A percentile compares a stretch with the other conserved stretches of the same genome.
phyloP scores from a whole-genome alignment of 1,140 invertebrate species.

The Pararge aegeria region DNA sequence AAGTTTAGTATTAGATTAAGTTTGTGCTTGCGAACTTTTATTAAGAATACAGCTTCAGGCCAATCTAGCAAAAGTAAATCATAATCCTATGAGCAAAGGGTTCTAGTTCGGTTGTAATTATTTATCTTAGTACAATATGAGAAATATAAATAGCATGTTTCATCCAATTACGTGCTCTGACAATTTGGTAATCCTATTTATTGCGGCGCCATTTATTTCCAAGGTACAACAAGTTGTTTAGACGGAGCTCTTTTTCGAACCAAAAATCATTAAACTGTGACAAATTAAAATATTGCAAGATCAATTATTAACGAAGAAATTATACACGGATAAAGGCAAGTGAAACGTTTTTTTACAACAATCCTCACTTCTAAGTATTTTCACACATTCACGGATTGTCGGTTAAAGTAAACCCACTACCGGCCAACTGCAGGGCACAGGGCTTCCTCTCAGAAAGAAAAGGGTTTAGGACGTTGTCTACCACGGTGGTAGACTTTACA shows the following conservation, averaged over 20 bases:
- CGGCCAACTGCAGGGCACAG: no score
- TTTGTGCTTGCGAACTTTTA: neutral
- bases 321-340: no score
- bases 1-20: constrained; percentile 4
- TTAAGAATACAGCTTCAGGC: neutral
- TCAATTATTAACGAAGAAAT: neutral
- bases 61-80: neutral
- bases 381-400: no score
- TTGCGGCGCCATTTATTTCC: neutral
- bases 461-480: no score
- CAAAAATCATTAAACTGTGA: no score
- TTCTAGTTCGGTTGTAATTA: neutral
- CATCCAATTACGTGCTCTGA: neutral
- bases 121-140: neutral
- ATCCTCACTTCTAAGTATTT: no score
- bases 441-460: no score
- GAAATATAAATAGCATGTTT: constrained; percentile 1
- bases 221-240: neutral
- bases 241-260: neutral
- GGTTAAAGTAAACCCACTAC: no score
- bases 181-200: constrained; percentile 2
- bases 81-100: neutral
- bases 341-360: no score
- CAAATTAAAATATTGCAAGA: neutral
- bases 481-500: no score